These are phyloP conservation scores for Atta cephalotes DNA, from an alignment of 1,140 invertebrate species.

Conservation along the genomic window DNA sequence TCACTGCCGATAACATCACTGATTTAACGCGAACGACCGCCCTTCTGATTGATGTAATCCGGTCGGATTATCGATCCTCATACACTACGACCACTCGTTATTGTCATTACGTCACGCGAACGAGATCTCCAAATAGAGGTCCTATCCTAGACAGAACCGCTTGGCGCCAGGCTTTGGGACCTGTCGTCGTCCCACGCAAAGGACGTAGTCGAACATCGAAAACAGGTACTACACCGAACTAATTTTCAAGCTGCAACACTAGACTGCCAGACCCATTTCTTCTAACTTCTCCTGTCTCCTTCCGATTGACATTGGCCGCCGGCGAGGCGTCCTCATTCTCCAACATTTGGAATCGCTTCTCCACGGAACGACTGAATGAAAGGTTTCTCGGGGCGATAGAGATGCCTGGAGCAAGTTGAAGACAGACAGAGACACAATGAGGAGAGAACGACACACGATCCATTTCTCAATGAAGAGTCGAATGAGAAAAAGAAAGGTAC, in stretches of 20 bases:
- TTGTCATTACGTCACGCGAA: conserved; percentile 50
- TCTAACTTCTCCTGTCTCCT: neutral
- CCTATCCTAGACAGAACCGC: conserved; percentile 26
- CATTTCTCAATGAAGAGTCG: conserved; percentile 64
- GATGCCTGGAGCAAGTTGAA: conserved; percentile 49
- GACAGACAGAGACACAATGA: conserved; percentile 43
- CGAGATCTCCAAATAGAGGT: conserved; percentile 30
- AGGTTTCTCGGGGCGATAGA: conserved; percentile 63
- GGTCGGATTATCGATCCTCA: conserved; percentile 45
- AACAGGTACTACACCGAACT: conserved; percentile 67
- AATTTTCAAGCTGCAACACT: conserved; percentile 71
- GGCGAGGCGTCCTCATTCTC: conserved; percentile 2
- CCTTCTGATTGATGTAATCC: conserved; percentile 18
- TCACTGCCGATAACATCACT: conserved; percentile 1
- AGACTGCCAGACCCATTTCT: conserved; percentile 37
- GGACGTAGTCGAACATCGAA: conserved; percentile 32
- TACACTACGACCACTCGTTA: neutral
- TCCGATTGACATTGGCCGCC: conserved; percentile 16
- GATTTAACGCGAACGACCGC: conserved; percentile 23
- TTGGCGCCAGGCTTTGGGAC: conserved; percentile 70
- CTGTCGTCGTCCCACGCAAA: conserved; percentile 69
- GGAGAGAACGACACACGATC: conserved; percentile 46
- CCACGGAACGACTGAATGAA: conserved; percentile 65
- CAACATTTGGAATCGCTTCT: neutral
- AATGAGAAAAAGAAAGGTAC: conserved; percentile 50